Conservation (phyloP, 2,888 invertebrate genomes). For the Drosophila imparisetae region DNA sequence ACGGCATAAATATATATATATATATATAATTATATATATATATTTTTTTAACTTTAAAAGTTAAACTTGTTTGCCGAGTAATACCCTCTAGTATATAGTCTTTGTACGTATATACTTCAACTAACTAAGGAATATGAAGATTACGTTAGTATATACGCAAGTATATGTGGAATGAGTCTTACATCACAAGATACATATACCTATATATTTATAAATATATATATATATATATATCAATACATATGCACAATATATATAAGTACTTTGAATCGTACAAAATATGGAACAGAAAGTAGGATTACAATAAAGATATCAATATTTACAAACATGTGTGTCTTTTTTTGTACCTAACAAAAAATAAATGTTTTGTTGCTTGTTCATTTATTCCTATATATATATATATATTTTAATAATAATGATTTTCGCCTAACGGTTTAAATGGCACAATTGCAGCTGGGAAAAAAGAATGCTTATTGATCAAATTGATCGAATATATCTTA, state of each 20-base stretch:
- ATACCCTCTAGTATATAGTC: background rate
- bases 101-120: background rate
- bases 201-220: background rate
- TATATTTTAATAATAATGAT: background rate
- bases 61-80: background rate
- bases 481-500: background rate
- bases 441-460: background rate
- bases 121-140: conserved; percentile 13
- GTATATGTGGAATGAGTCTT: conserved; percentile 22
- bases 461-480: background rate
- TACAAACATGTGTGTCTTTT: conserved; percentile 19
- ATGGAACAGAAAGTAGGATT: conserved; percentile 6
- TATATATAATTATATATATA: background rate
- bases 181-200: conserved; percentile 19
- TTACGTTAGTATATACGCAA: conserved; percentile 28
- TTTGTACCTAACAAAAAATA: background rate
- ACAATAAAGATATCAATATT: conserved; percentile 24
- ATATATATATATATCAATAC: background rate
- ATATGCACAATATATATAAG: conserved; percentile 22
- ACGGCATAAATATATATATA: background rate
- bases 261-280: conserved; percentile 2
- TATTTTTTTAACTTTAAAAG: background rate
- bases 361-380: background rate
- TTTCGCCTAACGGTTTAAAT: background rate
- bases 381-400: background rate